These are phyloP conservation scores for Polietes domitor DNA, from an alignment of 2,888 invertebrate genomes.

Conservation along the genomic window DNA sequence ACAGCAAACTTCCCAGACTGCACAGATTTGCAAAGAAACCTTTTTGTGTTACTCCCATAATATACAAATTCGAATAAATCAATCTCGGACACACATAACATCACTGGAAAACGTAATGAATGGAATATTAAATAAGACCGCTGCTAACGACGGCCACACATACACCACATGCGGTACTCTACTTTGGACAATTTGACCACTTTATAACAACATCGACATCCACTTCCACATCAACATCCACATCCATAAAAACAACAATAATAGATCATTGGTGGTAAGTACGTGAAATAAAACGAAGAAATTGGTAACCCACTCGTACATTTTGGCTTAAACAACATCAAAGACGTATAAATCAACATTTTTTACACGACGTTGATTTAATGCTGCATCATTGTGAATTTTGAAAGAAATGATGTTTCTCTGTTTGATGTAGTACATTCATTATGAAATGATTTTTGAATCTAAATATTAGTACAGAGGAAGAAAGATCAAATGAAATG, in stretches of 20 bases:
- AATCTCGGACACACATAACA: background rate
- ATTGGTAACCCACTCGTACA: background rate
- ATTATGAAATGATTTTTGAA: constrained; percentile 23
- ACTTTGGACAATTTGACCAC: constrained; percentile 32
- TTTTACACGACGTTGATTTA: background rate
- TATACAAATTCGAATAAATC: constrained; percentile 14
- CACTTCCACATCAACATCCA: background rate
- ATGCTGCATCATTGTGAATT: constrained; percentile 28
- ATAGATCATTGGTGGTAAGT: background rate
- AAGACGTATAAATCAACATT: constrained; percentile 32
- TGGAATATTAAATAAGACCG: constrained; percentile 29
- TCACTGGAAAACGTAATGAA: background rate
- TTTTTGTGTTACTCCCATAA: constrained; percentile 23
- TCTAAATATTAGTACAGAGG: constrained; percentile 7
- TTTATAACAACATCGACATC: constrained; percentile 5
- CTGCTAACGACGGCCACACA: background rate
- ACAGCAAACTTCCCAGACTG: background rate
- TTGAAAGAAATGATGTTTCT: constrained; percentile 6
- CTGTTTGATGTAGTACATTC: background rate
- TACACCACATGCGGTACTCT: constrained; percentile 28
- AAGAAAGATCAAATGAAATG: background rate
- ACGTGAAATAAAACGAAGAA: background rate
- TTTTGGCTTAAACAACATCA: constrained; percentile 5
- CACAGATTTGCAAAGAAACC: background rate
- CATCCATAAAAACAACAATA: background rate